Evolutionary conservation across 30 jellyfish, hydroid and myxozoan genomes (phyloP), one percentile per base, ranked within the genome.

Genomic region (Hydra vulgaris): DNA sequence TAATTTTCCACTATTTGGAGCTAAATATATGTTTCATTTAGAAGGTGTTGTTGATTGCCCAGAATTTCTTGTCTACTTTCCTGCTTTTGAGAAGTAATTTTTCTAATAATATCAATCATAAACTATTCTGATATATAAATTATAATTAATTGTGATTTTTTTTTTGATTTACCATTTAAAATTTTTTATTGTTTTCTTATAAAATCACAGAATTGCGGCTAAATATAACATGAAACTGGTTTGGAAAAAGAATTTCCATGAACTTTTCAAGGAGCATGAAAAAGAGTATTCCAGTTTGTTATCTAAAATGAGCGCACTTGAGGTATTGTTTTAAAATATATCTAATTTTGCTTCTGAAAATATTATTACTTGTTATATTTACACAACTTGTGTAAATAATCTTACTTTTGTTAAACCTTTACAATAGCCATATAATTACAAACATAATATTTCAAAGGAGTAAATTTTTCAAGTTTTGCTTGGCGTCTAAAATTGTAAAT

Each of bases 31-130:
- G 86, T 95, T 95, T 90, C 86, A 89, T 26, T 83, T 95, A 20
- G 95, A 88, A 18, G 97, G 91, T 25, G 97, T 95, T 55, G 99
- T 95, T n/a, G 96, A 89, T 79, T 95, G 97, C 74, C 97, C 97
- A 70, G 99, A 95, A 77, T 95, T 95, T 73, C 66, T 95, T 66
- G 97, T 95, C 15, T 81, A 95, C 79, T 83, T 95, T 76, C 97
- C 97, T 66, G 70, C 88, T 0, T 81, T 95, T 0, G 97, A 89
- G 77, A 87, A 89, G 99, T 95, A 85, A 82, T 94, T 82, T 5
- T 23, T 22, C 24, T 5, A 0, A 68, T 68, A 27, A 15, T 12
- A 40, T 0, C 20, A 27, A 21, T 1, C 20, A n/a, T n/a, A n/a
- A n/a, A n/a, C n/a, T n/a, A n/a, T n/a, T n/a, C n/a, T n/a, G n/a